phyloP scores from a whole-genome alignment of 2,888 invertebrate species.

The Fragum whitleyi region DNA sequence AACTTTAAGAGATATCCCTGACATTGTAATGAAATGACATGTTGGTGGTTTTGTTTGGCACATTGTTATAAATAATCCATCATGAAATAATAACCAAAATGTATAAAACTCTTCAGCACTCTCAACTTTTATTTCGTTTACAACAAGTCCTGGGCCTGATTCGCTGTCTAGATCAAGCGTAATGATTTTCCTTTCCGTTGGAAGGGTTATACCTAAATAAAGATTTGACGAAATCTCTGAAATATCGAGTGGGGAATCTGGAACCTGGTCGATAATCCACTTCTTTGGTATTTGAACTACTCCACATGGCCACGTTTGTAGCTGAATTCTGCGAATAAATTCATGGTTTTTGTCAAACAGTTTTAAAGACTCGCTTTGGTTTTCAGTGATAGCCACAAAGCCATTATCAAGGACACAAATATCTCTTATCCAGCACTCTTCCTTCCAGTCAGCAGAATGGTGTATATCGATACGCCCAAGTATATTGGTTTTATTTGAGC shows the following conservation, averaged over 20 bases:
- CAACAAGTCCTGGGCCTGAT: neutral
- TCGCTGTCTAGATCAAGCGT: neutral
- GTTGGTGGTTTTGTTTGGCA: neutral
- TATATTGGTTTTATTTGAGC: neutral
- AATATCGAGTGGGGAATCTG: neutral
- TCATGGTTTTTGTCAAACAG: constrained; percentile 1
- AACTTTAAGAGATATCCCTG: neutral
- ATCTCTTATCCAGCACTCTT: constrained; percentile 6
- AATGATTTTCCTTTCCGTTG: neutral
- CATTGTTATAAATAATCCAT: neutral
- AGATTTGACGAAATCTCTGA: neutral
- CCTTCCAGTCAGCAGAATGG: neutral
- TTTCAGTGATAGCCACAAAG: neutral
- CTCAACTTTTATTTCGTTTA: neutral
- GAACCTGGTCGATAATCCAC: neutral
- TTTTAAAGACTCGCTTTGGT: neutral
- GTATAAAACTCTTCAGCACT: neutral
- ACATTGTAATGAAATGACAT: neutral
- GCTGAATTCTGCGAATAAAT: neutral
- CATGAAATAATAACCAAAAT: neutral
- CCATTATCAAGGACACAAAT: neutral
- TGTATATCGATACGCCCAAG: constrained; percentile 1
- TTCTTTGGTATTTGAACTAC: constrained; percentile 1
- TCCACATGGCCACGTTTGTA: constrained; percentile 4
- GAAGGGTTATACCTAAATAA: neutral